Base-by-base conservation (phyloP, 2,888 invertebrate species). In the Bimastos eiseni region DNA sequence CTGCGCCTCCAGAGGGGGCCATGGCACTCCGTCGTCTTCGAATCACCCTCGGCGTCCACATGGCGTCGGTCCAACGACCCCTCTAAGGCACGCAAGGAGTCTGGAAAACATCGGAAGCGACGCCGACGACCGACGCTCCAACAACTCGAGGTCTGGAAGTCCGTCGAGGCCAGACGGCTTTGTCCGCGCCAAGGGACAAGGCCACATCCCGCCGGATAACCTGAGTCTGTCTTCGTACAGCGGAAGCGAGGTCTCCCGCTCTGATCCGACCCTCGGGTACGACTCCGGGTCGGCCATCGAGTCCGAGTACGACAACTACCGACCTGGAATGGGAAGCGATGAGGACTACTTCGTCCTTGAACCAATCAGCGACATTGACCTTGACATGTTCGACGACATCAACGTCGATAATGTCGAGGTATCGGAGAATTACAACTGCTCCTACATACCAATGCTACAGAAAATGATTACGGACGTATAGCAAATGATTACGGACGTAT, bases 231-330 rank as follows among this genome's bases (percentile, higher is more conserved):
- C 94, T 0, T 94, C 94, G 1, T 93, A 94, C 3, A 94, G 94
- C 33, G 94, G 94, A 90, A 95, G 95, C 91, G 95, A 95, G 92
- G 94, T 95, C 93, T 95, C 95, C 5, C 92, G 93, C 38, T 94
- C 94, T 91, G 95, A 95, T 91, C 94, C 94, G 2, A 93, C 93
- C 24, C 91, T 95, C n/a, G 94, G 94, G 92, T 93, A 93, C 70
- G 94, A 95, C 91, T 94, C 93, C 0, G 93, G 94, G 5, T 94
- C 95, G 21, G 93, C 93, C 90, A 96, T 98, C 93, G 97, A 97
- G 94, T 96, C 96, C 13, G 97, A 97, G 93, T 97, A 96, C 94
- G 97, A 97, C 94, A 96, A 96, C 94, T 96, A 96, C 93, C 95
- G 96, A 92, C 95, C 96, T 4, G 95, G 95, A 8, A 94, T 95